phyloP scores from a whole-genome alignment of 23 tunicate genomes.

The Halocynthia aurantium region DNA sequence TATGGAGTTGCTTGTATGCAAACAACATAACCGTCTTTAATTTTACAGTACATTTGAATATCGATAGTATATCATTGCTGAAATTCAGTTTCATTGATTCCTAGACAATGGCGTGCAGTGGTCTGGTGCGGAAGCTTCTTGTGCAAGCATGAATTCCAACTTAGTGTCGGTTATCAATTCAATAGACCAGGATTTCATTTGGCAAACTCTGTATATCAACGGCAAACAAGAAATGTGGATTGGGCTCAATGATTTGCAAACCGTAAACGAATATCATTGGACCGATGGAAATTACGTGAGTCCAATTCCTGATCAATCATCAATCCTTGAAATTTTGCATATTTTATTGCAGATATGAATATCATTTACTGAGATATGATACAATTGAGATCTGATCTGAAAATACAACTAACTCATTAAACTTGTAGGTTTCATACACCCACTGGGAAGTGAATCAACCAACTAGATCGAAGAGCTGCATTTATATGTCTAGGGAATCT shows the following conservation, averaged over 20 bases:
- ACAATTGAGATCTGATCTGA: not conserved
- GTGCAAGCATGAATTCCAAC: conserved; percentile 43
- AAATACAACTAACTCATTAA: no score
- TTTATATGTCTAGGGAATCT: conserved; percentile 25
- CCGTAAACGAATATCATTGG: conserved; percentile 72
- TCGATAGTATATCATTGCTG: no score
- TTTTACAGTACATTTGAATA: no score
- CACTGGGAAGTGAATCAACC: conserved; percentile 64
- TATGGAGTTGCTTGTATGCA: no score
- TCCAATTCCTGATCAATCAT: no score
- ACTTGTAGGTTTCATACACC: conserved; percentile 57
- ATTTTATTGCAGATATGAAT: not conserved
- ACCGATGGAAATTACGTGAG: conserved; percentile 58
- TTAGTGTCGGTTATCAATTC: conserved; percentile 43
- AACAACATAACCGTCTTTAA: no score
- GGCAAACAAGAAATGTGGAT: conserved; percentile 51
- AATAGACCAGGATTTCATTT: conserved; percentile 61
- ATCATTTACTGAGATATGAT: not conserved
- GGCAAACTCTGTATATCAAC: conserved; percentile 24
- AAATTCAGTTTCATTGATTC: not conserved
- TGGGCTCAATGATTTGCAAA: conserved; percentile 58
- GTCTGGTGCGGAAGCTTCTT: conserved; percentile 59
- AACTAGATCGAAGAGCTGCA: conserved; percentile 57
- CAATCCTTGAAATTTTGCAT: not conserved
- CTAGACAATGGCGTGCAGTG: conserved; percentile 45